Conservation (phyloP, 2,797 vertebrate genomes). For the Sebastes hopkinsi region DNA sequence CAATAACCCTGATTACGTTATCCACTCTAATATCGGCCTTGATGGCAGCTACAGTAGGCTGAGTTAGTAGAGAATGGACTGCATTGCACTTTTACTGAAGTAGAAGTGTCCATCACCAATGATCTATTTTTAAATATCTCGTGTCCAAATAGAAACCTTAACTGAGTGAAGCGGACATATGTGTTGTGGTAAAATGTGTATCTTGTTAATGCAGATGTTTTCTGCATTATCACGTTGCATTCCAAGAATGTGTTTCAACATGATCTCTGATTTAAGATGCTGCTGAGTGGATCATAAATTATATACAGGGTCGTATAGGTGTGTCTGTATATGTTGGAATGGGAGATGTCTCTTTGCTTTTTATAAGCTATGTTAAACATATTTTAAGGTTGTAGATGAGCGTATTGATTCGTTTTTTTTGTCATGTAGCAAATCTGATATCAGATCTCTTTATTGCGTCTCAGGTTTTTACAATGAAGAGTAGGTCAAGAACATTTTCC, state of each 20-base stretch:
- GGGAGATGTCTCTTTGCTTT: background rate
- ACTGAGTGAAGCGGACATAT: background rate
- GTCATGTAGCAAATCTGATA: background rate
- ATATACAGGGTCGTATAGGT: background rate
- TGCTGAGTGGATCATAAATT: constrained; percentile 23
- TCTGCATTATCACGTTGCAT: constrained; percentile 22
- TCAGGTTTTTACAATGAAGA: background rate
- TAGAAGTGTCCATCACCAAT: background rate
- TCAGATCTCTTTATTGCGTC: background rate
- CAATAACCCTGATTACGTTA: background rate
- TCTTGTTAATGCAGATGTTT: background rate
- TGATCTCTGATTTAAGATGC: constrained; percentile 24
- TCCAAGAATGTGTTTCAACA: constrained; percentile 58
- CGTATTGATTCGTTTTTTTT: background rate
- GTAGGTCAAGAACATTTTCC: background rate
- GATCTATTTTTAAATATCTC: background rate
- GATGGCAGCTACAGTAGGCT: background rate
- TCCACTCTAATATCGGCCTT: background rate
- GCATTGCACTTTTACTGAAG: background rate
- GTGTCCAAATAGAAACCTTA: background rate
- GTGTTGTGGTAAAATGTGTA: background rate
- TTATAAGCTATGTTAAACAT: background rate
- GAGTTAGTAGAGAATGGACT: background rate
- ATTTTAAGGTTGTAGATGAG: background rate
- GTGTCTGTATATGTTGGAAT: background rate